These are phyloP conservation scores for Thamnaconus septentrionalis DNA, from an alignment of 2,113 vertebrate genomes.

Conservation along the genomic window DNA sequence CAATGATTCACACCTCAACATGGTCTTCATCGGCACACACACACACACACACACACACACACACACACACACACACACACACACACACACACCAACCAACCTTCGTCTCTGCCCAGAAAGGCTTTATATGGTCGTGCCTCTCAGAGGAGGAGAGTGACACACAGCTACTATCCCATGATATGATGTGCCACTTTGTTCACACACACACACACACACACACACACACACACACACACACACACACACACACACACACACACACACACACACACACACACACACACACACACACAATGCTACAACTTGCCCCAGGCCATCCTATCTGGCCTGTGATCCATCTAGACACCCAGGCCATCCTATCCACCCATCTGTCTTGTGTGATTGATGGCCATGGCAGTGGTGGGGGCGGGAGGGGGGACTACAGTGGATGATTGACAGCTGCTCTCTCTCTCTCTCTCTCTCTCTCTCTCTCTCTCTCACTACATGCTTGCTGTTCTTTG, in stretches of 20 bases:
- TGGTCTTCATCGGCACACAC: constrained; percentile 35
- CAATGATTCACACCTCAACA: constrained; percentile 39
- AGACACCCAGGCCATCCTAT: too few relatives aligned
- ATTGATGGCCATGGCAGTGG: constrained; percentile 57
- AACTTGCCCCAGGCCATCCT: constrained; percentile 5
- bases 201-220: constrained; percentile 14
- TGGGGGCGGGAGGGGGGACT: constrained; percentile 38
- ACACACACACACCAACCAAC: constrained; percentile 37
- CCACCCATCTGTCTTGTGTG: not conserved
- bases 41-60: constrained; percentile 9
- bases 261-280: constrained; percentile 31
- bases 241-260: constrained; percentile 43
- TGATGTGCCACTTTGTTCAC: constrained; percentile 3
- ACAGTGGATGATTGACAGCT: constrained; percentile 44
- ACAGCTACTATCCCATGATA: too few relatives aligned
- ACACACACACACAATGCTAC: not conserved
- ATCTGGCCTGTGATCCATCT: too few relatives aligned
- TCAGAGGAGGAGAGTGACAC: too few relatives aligned
- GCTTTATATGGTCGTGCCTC: too few relatives aligned
- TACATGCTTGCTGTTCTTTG: constrained; percentile 33
- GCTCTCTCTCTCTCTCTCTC: not conserved
- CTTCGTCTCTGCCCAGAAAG: too few relatives aligned
- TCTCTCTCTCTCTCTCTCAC: constrained; percentile 9
- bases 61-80: constrained; percentile 18
- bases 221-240: constrained; percentile 39